Conservation (phyloP, 2,113 vertebrate species). For the Muntiacus reevesi region DNA sequence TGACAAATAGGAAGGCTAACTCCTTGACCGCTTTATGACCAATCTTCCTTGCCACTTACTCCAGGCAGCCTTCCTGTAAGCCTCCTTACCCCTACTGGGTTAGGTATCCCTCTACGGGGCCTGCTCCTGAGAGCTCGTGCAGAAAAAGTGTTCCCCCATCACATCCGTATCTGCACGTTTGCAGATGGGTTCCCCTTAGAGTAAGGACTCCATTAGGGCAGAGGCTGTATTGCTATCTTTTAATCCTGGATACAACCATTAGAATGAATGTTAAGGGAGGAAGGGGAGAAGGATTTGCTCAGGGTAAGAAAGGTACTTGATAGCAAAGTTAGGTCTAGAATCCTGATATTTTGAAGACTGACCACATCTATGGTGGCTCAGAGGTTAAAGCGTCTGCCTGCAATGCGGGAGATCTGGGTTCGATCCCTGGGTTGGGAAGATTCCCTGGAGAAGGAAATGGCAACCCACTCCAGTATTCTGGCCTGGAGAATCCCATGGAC, state of each 20-base stretch:
- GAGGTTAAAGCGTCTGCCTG: too few relatives aligned
- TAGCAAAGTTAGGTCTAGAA: background rate
- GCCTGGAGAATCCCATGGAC: too few relatives aligned
- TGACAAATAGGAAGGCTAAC: background rate
- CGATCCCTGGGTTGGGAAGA: too few relatives aligned
- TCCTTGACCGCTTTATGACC: background rate
- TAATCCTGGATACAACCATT: background rate
- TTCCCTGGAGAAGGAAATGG: too few relatives aligned
- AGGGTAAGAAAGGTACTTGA: background rate
- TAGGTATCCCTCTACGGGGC: background rate
- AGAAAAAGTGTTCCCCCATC: background rate
- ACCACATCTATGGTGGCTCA: too few relatives aligned
- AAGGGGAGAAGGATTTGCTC: background rate
- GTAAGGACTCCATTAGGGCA: background rate
- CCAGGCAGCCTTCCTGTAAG: background rate
- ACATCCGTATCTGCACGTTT: background rate
- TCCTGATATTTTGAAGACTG: background rate
- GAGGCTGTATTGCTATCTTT: background rate
- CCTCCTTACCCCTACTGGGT: background rate
- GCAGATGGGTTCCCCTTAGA: background rate
- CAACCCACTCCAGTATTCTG: too few relatives aligned
- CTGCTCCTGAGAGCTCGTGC: background rate
- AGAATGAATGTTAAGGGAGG: background rate
- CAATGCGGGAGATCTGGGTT: too few relatives aligned
- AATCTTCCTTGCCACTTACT: background rate